Evolutionary conservation across 2,888 invertebrate genomes (phyloP).

Genomic region (Tyria jacobaeae): DNA sequence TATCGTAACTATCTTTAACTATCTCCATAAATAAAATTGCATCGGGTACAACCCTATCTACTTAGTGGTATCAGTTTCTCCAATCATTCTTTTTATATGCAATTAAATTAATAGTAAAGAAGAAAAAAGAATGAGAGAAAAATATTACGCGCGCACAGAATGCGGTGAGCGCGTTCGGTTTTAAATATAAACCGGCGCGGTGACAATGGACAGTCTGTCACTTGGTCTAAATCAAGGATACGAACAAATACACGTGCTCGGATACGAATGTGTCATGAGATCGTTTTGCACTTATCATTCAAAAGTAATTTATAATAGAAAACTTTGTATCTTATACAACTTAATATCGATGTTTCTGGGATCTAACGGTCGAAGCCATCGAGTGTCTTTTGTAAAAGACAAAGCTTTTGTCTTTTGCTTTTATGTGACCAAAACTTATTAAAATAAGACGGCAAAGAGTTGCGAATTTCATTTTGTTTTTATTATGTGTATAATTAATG

Average conservation of each 20-base stretch:
- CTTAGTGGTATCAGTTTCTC: constrained; percentile 61
- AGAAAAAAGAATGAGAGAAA: constrained; percentile 53
- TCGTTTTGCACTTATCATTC: constrained; percentile 31
- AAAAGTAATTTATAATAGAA: constrained; percentile 1
- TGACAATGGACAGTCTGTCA: constrained; percentile 80
- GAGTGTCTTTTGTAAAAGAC: not conserved
- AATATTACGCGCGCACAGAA: constrained; percentile 64
- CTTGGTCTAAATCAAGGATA: constrained; percentile 71
- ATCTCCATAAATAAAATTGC: constrained; percentile 47
- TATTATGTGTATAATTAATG: too few species aligned
- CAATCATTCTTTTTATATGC: constrained; percentile 65
- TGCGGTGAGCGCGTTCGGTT: constrained; percentile 67
- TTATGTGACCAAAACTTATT: not conserved
- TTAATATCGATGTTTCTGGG: not conserved
- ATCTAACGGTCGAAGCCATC: not conserved
- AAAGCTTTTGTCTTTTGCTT: not conserved
- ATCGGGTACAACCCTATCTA: constrained; percentile 51
- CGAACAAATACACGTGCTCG: constrained; percentile 48
- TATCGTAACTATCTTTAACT: constrained; percentile 20
- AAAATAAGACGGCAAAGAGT: not conserved
- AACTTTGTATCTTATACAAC: not conserved
- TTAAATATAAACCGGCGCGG: constrained; percentile 73
- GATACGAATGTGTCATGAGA: constrained; percentile 39
- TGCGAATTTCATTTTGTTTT: too few species aligned
- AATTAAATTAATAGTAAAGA: constrained; percentile 71